Base-by-base conservation (phyloP, 2,888 invertebrate genomes). In the Labia minor region DNA sequence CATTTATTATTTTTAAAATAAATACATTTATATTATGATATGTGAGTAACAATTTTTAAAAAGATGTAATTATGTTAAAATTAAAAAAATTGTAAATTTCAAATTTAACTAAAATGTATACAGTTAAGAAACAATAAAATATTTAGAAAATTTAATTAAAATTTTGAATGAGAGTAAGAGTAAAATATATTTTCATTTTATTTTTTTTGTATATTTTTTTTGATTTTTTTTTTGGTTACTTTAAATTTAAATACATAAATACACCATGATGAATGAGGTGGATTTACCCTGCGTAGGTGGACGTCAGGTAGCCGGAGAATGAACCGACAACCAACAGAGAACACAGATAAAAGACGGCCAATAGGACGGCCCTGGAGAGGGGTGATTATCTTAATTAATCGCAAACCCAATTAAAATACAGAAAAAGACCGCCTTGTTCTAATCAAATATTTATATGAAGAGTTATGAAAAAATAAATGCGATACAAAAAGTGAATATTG, bases 331-430 rank as follows among this genome's bases (percentile, higher is more conserved):
- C 49, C 49, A 49, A 49, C 49, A 49, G 14, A 49, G 49, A 49
- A 49, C 49, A 49, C 49, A 49, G 49, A 49, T 16, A n/a, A 16
- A 6, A 49, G 49, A 49, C 49, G 49, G 49, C 49, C 49, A 49
- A 49, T n/a, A 3, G 49, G 49, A 49, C 49, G 49, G 49, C 49
- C 49, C 49, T 49, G 49, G 49, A 49, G 49, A 49, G 49, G 49
- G 49, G 3, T 49, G 16, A 4, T 26, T 26, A 49, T 49, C 49
- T 49, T n/a, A 10, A 49, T n/a, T 4, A 49, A 26, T 8, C 3
- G 26, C 26, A 26, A 26, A 49, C 49, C 49, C 49, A 49, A 8
- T n/a, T 3, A 14, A 16, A 49, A 49, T n/a, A 49, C n/a, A 49
- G 16, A 49, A 16, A 49, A 16, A 49, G 49, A 49, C 49, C 49